Base-by-base conservation (phyloP, 2,797 vertebrate genomes). In the Rhynchotus rufescens region DNA sequence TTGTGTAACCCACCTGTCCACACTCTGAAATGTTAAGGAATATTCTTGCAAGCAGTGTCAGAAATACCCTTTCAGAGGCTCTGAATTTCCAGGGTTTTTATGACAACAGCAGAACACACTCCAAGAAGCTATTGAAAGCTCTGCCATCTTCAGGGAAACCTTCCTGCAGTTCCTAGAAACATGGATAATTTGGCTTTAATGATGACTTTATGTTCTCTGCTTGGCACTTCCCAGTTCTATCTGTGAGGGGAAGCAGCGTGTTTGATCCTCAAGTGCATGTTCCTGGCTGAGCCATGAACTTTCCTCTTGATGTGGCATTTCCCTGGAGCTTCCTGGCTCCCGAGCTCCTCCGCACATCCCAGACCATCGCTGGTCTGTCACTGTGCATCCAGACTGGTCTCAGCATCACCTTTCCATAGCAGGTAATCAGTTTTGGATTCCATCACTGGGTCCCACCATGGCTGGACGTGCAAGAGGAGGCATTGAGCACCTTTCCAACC, bases 201-300 rank as follows among this genome's bases (percentile, higher is more conserved):
- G 4, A 16, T 25, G 5, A 15, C 21, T 84, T 85, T 69, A 28
- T 1, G 2, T 15, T 45, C 34, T 45, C 78, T 74, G n/a, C 47
- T 82, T 56, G 16, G 38, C 32, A 38, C 32, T 61, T 73, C 47
- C 36, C 0, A 1, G 9, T 67, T 66, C 36, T 0, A 0, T 30
- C 40, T 32, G 51, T 0, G 2, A 20, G 28, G 11, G 10, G 4
- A 60, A 78, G 30, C 2, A 2, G 72, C 23, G 9, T 45, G 28
- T 13, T 65, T 38, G 51, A 4, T 22, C 14, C 11, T 30, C 6
- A n/a, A 81, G 30, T 28, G 13, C 22, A 19, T 38, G 34, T 23
- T n/a, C 22, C 32, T 54, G 30, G 52, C 52, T 19, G 52, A 56
- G 28, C 17, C 52, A 7, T 30, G 52, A 56, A 11, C 28, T 26